Base-by-base conservation (phyloP, 2,797 vertebrate genomes). In the Aotus griseimembra region DNA sequence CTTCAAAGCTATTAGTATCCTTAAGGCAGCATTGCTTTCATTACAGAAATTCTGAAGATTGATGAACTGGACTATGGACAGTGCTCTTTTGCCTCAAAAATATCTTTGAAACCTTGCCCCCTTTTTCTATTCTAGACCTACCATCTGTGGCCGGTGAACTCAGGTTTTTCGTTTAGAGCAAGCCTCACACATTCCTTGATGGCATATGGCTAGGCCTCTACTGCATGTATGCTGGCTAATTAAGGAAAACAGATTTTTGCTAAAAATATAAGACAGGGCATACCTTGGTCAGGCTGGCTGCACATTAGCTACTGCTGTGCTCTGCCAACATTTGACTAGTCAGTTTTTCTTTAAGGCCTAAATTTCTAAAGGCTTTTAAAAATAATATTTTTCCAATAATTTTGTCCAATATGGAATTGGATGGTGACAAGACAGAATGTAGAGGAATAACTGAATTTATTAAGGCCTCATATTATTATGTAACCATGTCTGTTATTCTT, bases 201-300 rank as follows among this genome's bases (percentile, higher is more conserved):
- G 75, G 58, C 88, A 87, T 86, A 76, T 90, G 85, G 73, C 36
- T 46, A 58, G 86, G 30, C n/a, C 33, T 91, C 30, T 92, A 87
- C 76, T 79, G 82, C 61, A 52, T 72, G 61, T 46, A 46, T 80
- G 46, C 73, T 80, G 55, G 48, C 94, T 97, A 95, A 96, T 96
- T 89, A 88, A 87, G 48, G 81, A 92, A 90, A 88, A 75, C 19
- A 91, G 55, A 80, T 58, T 90, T 95, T 94, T 92, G 50, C 86
- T 96, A 87, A 97, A 96, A 96, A 96, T 94, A 90, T 30, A 61
- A 64, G 64, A 46, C 44, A 93, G 94, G 77, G 72, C 82, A 22
- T 83, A 61, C 55, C 88, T 83, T 72, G 85, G 82, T 85, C 52
- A 70, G 50, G 58, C 48, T 93, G 73, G 73, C 36, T 50, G 17